phyloP scores from a whole-genome alignment of 2,797 vertebrate genomes.

The Muscicapa comitata region DNA sequence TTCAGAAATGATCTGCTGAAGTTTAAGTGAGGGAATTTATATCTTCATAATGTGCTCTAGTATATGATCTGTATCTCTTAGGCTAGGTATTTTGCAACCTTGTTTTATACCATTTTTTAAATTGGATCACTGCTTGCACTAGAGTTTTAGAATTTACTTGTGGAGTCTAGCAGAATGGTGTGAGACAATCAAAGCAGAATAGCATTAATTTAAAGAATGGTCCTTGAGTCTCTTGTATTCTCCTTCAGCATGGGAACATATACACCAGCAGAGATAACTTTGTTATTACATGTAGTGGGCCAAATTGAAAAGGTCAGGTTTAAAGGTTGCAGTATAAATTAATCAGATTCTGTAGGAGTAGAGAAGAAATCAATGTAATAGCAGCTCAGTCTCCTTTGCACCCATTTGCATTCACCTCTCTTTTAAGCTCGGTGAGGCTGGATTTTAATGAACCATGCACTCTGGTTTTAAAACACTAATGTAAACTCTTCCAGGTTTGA shows the following conservation, averaged over 20 bases:
- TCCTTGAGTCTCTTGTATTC: neutral
- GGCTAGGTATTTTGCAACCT: neutral
- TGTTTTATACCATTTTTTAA: neutral
- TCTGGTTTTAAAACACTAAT: neutral
- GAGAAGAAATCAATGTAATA: neutral
- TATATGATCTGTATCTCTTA: neutral
- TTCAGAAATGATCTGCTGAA: neutral
- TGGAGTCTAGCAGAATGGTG: neutral
- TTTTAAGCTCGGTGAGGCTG: neutral
- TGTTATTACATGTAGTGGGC: neutral
- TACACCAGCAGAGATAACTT: neutral
- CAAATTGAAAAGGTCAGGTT: neutral
- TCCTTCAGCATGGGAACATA: neutral
- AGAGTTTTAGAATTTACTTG: neutral
- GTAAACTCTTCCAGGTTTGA: conserved; percentile 10
- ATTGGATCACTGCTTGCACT: neutral
- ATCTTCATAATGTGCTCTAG: neutral
- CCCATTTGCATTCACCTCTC: neutral
- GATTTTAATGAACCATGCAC: neutral
- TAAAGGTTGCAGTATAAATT: neutral
- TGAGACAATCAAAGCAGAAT: neutral
- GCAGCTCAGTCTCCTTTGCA: neutral
- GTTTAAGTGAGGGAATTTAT: neutral
- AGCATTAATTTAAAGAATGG: neutral
- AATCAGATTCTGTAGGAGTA: neutral